phyloP scores from a whole-genome alignment of 2,113 vertebrate genomes.

The Podiceps cristatus region DNA sequence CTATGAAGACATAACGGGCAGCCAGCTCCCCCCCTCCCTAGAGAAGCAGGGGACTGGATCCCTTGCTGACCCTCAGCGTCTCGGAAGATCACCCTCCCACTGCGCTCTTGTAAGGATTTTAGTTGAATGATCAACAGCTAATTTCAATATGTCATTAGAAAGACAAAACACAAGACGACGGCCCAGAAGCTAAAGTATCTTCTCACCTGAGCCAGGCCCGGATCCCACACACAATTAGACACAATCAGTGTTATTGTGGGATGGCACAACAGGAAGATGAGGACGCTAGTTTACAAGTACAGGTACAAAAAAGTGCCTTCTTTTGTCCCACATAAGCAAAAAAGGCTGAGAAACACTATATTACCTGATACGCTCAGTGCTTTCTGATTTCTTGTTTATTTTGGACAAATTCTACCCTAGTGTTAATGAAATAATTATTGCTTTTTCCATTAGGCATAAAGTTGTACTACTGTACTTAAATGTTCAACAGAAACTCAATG shows the following conservation, averaged over 20 bases:
- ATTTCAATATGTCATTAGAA: not conserved
- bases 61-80: not conserved
- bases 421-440: slow-evolving; percentile 44
- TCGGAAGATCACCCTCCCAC: not conserved
- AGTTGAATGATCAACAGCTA: not conserved
- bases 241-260: rapidly evolving
- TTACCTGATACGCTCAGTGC: not conserved
- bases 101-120: not conserved
- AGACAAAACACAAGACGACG: not conserved
- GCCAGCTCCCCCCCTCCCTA: not conserved
- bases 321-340: not conserved
- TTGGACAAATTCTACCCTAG: not conserved
- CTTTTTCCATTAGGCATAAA: not conserved
- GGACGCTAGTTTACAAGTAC: not conserved
- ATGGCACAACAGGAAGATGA: not conserved
- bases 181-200: not conserved
- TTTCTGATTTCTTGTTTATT: not conserved
- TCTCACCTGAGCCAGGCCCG: not conserved
- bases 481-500: not conserved
- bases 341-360: not conserved
- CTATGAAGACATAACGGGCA: rapidly evolving
- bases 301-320: not conserved
- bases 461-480: not conserved
- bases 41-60: not conserved
- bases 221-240: not conserved